These are phyloP conservation scores for Theretra japonica DNA, from an alignment of 2,888 invertebrate species.

Conservation along the genomic window DNA sequence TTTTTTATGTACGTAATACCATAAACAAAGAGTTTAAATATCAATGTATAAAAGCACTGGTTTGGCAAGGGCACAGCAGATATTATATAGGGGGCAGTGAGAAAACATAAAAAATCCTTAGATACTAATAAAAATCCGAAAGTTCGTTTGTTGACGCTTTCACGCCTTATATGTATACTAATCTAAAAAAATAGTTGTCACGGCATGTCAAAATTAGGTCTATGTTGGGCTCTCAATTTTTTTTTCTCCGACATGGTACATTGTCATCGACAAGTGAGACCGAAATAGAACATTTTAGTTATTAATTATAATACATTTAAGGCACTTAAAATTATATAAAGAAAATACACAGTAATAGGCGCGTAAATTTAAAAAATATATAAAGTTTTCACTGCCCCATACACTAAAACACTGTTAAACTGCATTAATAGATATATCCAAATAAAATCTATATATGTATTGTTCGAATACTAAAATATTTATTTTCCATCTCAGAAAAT, in stretches of 20 bases:
- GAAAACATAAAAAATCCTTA: background rate
- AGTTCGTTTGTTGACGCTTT: too few species aligned
- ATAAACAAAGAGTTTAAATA: background rate
- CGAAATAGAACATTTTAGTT: too few species aligned
- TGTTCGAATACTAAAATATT: constrained; percentile 36
- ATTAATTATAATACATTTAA: background rate
- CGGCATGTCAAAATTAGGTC: too few species aligned
- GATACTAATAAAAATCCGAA: background rate
- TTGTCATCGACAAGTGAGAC: too few species aligned
- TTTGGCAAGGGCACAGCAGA: constrained; percentile 44
- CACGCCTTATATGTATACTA: too few species aligned
- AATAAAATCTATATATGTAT: constrained; percentile 43
- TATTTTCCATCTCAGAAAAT: constrained; percentile 15
- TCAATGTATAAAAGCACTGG: constrained; percentile 40
- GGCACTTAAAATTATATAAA: background rate
- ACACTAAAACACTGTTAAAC: constrained; percentile 45
- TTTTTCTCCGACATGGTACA: too few species aligned
- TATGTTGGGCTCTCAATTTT: too few species aligned
- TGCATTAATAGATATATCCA: constrained; percentile 36
- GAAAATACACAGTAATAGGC: background rate
- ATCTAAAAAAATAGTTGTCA: too few species aligned
- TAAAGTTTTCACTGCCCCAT: constrained; percentile 33
- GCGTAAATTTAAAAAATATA: background rate
- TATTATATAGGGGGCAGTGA: constrained; percentile 28
- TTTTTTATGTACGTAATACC: background rate